Conservation (phyloP, 1,140 invertebrate species). For the Zelostemma sp. region DNA sequence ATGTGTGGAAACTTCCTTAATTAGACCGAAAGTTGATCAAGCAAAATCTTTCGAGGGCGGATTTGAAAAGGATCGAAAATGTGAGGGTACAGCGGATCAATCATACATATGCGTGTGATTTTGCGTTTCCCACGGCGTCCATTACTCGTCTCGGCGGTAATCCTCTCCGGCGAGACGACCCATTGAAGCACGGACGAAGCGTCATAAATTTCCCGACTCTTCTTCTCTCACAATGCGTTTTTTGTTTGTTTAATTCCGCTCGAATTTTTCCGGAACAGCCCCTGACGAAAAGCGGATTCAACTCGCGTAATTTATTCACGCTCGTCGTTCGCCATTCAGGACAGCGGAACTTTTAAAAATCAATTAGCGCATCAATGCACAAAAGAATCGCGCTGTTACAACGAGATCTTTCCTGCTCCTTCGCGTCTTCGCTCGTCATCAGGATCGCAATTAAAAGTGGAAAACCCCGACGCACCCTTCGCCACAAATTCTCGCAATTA, state of each 20-base stretch:
- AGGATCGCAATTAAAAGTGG: conserved; percentile 39
- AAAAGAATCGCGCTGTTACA: neutral
- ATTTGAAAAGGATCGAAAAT: neutral
- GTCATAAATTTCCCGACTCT: conserved; percentile 18
- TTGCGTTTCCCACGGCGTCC: conserved; percentile 35
- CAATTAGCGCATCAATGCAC: neutral
- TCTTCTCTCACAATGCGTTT: conserved; percentile 19
- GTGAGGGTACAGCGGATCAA: neutral
- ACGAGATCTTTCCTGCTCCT: neutral
- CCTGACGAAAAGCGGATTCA: neutral
- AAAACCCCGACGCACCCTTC: conserved; percentile 14
- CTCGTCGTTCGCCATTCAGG: neutral
- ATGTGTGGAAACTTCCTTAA: too few relatives aligned
- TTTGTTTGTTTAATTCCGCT: neutral
- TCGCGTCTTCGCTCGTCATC: conserved; percentile 18
- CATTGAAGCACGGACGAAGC: conserved; percentile 18
- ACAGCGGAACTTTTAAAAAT: neutral
- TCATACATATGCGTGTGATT: conserved; percentile 10
- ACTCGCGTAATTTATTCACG: neutral
- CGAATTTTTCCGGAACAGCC: neutral
- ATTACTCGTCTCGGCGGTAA: conserved; percentile 29
- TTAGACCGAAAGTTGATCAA: too few relatives aligned
- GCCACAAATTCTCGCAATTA: conserved; percentile 37
- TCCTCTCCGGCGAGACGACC: conserved; percentile 28
- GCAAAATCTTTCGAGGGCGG: too few relatives aligned